Evolutionary conservation across 53 echinoderm and acorn worm species (phyloP), one percentile per base, ranked within the genome.

Genomic region (Holothuria scabra): DNA sequence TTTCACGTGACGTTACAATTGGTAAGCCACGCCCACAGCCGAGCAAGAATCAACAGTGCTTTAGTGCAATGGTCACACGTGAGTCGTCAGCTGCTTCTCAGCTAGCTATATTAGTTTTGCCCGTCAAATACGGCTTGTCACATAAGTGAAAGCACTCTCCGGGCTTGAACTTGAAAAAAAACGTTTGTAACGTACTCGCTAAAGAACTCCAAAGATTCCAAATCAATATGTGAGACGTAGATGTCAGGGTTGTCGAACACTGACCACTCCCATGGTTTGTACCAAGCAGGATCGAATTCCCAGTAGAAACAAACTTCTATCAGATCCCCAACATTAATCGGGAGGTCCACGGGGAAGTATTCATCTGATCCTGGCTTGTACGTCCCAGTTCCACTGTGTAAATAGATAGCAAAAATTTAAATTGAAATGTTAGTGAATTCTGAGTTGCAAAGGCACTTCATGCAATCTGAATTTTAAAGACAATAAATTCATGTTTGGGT

Each of bases 261-360:
- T 44, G 91, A 88, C 93, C 93, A 93, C 10, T 93, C 93, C 93
- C 93, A 91, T 1, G 93, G 93, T 60, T 88, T 82, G 67, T 93
- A 93, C 93, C 93, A 93, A 21, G 75, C 91, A 24, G 91, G 71
- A 38, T 93, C 93, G 69, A 91, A 93, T 59, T 86, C 86, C 93
- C 93, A 93, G 56, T 93, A 91, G 81, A 93, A 93, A 65, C 86
- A 84, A 29, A 93, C 35, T 13, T 91, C 93, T 6, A 80, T 83
- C 61, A 93, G 29, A 12, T 69, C 67, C 28, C 91, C 91, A 8
- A 89, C 38, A 30, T 86, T 35, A 9, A 58, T 46, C 12, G 66
- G 65, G 37, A 75, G 59, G 14, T 80, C 78, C 10, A 86, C 62
- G 28, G 58, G 44, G 24, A 78, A 91, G n/a, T 65, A 68, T 70